Evolutionary conservation across 2,797 vertebrate genomes (phyloP), one percentile per base, ranked within the genome.

Genomic region (Chelon auratus): DNA sequence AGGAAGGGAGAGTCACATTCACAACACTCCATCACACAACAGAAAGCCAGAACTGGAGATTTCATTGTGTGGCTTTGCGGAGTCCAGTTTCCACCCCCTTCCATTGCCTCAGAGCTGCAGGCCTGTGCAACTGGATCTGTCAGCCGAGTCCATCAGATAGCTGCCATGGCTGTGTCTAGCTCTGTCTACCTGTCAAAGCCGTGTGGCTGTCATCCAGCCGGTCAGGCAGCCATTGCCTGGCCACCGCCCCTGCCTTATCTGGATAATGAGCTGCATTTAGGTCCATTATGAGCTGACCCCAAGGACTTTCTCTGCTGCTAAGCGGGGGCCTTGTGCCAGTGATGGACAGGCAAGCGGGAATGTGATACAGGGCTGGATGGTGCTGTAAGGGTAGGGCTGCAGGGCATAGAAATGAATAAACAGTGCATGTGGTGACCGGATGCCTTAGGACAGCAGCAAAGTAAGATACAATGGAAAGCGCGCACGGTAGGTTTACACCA

Each of bases 221-320:
- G 89, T 89, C 89, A 88, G 87, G 70, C 87, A 37, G 80, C 88
- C 87, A 79, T 83, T 82, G 87, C 89, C 71, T 66, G 18, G 77
- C 90, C 89, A 83, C 89, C 75, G 74, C 85, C 85, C 75, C 79
- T 60, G 82, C 81, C 88, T 92, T 93, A 93, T 93, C 90, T 68
- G 93, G 91, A 94, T 95, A 94, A 94, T 94, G 92, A 92, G 87
- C 77, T 68, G 87, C 86, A 93, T 93, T 94, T 93, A 92, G 89
- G 84, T 84, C 89, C 89, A 90, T 91, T 93, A 93, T 90, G 89
- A 91, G 85, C 86, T 88, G 90, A 92, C 87, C 90, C 88, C 17
- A 43, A 91, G 84, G 92, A 92, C 91, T 92, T 92, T 93, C 90
- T 89, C 88, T 77, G 82, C 87, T 81, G 92, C 83, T 90, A 88